Evolutionary conservation across 2,888 invertebrate genomes (phyloP), one percentile per base, ranked within the genome.

Genomic region (Orthonevra nobilis): DNA sequence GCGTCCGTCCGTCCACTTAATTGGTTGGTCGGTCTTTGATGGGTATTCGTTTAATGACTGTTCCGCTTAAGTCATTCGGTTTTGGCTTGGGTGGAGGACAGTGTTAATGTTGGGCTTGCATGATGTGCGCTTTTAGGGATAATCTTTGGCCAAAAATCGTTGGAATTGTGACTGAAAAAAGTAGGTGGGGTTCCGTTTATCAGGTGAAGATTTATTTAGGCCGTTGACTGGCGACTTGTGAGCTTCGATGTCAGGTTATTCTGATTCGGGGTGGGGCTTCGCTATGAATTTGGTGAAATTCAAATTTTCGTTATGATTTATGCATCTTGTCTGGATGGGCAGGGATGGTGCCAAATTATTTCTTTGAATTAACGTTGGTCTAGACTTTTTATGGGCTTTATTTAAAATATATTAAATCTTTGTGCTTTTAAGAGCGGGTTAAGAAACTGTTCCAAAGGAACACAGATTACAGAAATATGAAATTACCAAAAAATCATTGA

Each of bases 1-100:
- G 72, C 72, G 72, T 72, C 72, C 75, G 72, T 64, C 64, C 72
- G 72, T 72, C 72, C 75, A 70, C 63, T 75, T 70, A 75, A 75
- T 75, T 75, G 75, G 63, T 63, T 44, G 56, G 75, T 70, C 56
- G 70, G 70, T 70, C 63, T 42, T 50, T 75, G 75, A 75, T 75
- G 75, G 75, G 28, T 44, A 56, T 58, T 30, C 75, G 36, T 69
- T 75, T 75, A 75, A 75, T 75, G 75, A 63, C 63, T 70, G 75
- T 69, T 56, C 61, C 70, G 63, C 63, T 75, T 52, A 36, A 70
- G 56, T 50, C 75, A 72, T 64, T 64, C 48, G 19, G 54, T 15
- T 19, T n/a, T 3, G 23, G 23, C 5, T 23, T 23, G 3, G 5
- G 23, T 23, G 28, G 15, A 0, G 5, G 5, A 7, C 5, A 28